Evolutionary conservation across 1,140 invertebrate species (phyloP).

Genomic region (Schlechtendalia chinensis): DNA sequence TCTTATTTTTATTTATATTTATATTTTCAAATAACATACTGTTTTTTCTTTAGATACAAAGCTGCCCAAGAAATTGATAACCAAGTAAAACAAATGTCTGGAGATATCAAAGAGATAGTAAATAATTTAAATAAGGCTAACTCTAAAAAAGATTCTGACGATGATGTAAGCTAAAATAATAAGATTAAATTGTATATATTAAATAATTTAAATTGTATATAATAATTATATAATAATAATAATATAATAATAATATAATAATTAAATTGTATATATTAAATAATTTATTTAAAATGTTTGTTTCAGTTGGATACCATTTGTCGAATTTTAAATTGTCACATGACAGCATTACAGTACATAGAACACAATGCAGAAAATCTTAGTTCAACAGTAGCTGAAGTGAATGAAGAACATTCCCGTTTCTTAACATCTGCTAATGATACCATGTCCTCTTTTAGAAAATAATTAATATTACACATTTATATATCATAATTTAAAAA

Average conservation of each 20-base stretch:
- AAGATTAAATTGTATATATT: not conserved
- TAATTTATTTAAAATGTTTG: not conserved
- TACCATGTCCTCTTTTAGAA: constrained; percentile 31
- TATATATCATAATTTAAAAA: not conserved
- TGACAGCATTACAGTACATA: constrained; percentile 93
- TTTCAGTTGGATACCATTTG: constrained; percentile 82
- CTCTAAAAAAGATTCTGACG: constrained; percentile 75
- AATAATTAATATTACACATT: constrained; percentile 11
- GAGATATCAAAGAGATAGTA: constrained; percentile 92
- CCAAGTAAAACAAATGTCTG: constrained; percentile 89
- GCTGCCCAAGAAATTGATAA: constrained; percentile 87
- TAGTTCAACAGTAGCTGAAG: constrained; percentile 76
- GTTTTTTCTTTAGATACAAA: constrained; percentile 61
- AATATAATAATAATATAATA: not conserved
- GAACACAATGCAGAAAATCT: constrained; percentile 66
- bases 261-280: not conserved
- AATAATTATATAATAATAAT: no score
- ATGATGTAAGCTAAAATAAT: constrained; percentile 56
- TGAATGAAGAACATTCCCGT: constrained; percentile 81
- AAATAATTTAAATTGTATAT: not conserved
- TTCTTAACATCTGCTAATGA: constrained; percentile 54
- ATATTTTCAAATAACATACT: not conserved
- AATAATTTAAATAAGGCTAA: constrained; percentile 90
- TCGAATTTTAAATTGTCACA: constrained; percentile 92
- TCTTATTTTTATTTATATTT: not conserved